phyloP scores from a whole-genome alignment of 2,113 vertebrate species.

The Amia ocellicauda region DNA sequence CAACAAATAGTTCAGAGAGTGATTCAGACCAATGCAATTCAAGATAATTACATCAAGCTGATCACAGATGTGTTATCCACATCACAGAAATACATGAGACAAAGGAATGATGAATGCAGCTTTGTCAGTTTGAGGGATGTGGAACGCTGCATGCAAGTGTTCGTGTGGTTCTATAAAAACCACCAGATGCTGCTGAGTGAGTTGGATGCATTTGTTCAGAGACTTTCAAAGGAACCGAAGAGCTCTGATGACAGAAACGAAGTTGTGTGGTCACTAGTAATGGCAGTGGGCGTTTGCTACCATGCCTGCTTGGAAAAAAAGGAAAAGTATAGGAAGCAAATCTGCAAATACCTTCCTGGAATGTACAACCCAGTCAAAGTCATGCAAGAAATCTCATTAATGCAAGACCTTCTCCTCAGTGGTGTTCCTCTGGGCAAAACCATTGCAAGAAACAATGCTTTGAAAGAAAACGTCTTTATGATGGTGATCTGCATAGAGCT shows the following conservation, averaged over 20 bases:
- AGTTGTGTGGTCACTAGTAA: slow-evolving; percentile 80
- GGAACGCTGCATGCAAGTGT: slow-evolving; percentile 85
- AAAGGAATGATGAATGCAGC: slow-evolving; percentile 73
- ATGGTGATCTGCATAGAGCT: slow-evolving; percentile 95
- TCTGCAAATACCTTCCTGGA: slow-evolving; percentile 62
- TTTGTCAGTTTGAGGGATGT: slow-evolving; percentile 94
- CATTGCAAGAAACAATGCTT: slow-evolving; percentile 84
- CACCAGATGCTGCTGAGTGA: slow-evolving; percentile 58
- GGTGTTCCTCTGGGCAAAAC: slow-evolving; percentile 74
- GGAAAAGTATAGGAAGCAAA: slow-evolving; percentile 60
- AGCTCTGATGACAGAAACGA: slow-evolving; percentile 27
- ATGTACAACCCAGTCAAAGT: slow-evolving; percentile 57
- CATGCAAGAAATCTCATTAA: slow-evolving; percentile 72
- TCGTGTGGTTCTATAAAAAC: slow-evolving; percentile 78
- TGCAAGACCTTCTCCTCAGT: slow-evolving; percentile 82
- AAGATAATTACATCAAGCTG: neutral
- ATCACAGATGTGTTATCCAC: slow-evolving; percentile 73
- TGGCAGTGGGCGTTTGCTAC: slow-evolving; percentile 86
- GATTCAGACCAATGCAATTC: slow-evolving; percentile 24
- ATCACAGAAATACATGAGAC: slow-evolving; percentile 87
- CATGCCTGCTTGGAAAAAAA: slow-evolving; percentile 85
- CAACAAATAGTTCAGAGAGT: slow-evolving; percentile 87
- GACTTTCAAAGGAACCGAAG: neutral
- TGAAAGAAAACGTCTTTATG: slow-evolving; percentile 97
- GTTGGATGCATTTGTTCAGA: slow-evolving; percentile 49